These are phyloP conservation scores for Empis stercorea DNA, from an alignment of 2,888 invertebrate species.

Conservation along the genomic window DNA sequence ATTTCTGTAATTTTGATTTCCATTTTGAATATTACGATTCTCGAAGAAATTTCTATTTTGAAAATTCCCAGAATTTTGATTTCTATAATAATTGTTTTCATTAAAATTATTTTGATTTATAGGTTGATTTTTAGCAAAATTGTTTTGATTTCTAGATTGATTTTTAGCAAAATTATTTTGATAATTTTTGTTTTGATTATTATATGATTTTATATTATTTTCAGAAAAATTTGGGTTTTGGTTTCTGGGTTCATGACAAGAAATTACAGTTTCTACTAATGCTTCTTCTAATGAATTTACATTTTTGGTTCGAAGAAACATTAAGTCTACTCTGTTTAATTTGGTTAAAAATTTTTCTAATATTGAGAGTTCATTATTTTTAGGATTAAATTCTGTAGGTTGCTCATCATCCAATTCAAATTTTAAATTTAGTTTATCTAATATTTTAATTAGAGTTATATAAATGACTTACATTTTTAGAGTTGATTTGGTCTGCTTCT, in stretches of 20 bases:
- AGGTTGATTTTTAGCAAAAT: no score
- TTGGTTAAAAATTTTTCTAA: conserved; percentile 2
- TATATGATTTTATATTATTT: no score
- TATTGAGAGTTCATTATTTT: conserved; percentile 2
- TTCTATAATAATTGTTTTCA: no score
- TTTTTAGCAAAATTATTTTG: no score
- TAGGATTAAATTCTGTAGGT: not conserved
- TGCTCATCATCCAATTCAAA: not conserved
- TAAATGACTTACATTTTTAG: conserved; percentile 1
- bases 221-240: not conserved
- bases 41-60: no score
- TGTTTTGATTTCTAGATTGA: no score
- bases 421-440: conserved; percentile 5
- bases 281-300: conserved; percentile 1
- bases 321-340: not conserved
- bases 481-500: not conserved
- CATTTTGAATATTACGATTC: no score
- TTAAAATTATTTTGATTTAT: no score
- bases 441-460: conserved; percentile 2
- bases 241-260: not conserved
- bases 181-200: no score
- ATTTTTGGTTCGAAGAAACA: not conserved
- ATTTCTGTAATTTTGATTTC: no score
- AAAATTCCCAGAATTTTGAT: no score
- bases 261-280: not conserved